A percentile compares a stretch with the other conserved stretches of the same genome.
phyloP scores from a whole-genome alignment of 2,888 invertebrate genomes.

The Noctua janthe region DNA sequence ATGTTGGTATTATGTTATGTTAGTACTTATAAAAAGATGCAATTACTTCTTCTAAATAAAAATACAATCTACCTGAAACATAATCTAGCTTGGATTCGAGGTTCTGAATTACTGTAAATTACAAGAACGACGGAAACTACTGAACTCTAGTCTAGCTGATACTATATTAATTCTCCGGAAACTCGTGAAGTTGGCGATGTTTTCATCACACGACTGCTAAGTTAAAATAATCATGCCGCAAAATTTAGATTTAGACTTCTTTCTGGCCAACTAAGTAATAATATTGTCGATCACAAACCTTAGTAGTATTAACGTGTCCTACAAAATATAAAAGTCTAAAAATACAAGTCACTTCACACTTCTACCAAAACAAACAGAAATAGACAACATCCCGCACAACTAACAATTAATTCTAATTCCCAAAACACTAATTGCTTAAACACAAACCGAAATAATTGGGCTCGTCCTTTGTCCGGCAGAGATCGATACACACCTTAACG shows the following conservation, averaged over 20 bases:
- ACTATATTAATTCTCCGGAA: neutral
- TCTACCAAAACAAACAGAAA: slow-evolving; percentile 6
- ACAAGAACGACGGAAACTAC: neutral
- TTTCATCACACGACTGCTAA: too few relatives aligned
- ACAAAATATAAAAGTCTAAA: neutral
- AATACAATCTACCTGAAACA: neutral
- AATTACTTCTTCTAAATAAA: neutral
- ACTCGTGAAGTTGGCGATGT: too few relatives aligned
- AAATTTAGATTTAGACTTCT: too few relatives aligned
- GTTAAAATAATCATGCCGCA: too few relatives aligned
- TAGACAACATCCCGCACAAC: slow-evolving; percentile 21
- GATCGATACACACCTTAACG: slow-evolving; percentile 68
- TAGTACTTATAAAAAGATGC: neutral
- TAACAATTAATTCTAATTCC: slow-evolving; percentile 42
- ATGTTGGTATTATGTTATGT: too few relatives aligned
- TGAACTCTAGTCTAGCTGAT: neutral
- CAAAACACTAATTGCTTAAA: slow-evolving; percentile 44
- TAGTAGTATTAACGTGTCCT: neutral
- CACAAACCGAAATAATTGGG: slow-evolving; percentile 47
- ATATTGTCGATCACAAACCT: too few relatives aligned
- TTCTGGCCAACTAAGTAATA: too few relatives aligned
- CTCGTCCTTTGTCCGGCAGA: slow-evolving; percentile 36
- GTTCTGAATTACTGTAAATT: neutral
- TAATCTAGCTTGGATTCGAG: neutral
- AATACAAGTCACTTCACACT: neutral